Evolutionary conservation across 2,888 invertebrate species (phyloP).

Genomic region (Lagria hirta): DNA sequence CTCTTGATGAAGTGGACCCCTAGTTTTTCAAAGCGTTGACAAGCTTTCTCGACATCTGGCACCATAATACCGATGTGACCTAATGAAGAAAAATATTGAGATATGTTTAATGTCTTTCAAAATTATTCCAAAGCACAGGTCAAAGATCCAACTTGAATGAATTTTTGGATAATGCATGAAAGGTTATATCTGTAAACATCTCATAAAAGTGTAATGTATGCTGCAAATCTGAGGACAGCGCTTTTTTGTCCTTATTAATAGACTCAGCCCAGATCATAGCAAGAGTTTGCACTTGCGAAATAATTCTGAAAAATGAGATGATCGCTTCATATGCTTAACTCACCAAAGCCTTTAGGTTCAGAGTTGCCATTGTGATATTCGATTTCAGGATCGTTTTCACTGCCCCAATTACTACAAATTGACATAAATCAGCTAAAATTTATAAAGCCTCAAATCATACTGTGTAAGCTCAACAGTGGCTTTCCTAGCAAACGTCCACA

Average conservation of each 20-base stretch:
- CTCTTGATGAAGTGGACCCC: conserved; percentile 88
- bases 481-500: conserved; percentile 80
- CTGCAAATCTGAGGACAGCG: no score
- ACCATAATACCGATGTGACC: conserved; percentile 92
- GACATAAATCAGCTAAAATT: background rate
- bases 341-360: conserved; percentile 85
- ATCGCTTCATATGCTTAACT: no score
- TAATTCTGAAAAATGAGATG: no score
- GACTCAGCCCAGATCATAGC: no score
- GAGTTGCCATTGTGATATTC: conserved; percentile 88
- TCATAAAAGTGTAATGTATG: no score
- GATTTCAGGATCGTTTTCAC: conserved; percentile 77
- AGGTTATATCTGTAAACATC: no score
- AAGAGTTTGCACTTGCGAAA: no score
- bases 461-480: conserved; percentile 91
- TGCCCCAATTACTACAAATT: conserved; percentile 88
- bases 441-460: conserved; percentile 59
- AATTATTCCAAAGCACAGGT: no score
- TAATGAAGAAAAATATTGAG: conserved; percentile 50
- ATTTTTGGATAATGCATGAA: no score
- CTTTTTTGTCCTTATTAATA: no score
- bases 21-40: conserved; percentile 78
- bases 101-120: no score
- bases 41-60: conserved; percentile 85
- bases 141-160: no score